These are phyloP conservation scores for Hirtodrosophila confusa DNA, from an alignment of 2,888 invertebrate genomes.

Conservation along the genomic window DNA sequence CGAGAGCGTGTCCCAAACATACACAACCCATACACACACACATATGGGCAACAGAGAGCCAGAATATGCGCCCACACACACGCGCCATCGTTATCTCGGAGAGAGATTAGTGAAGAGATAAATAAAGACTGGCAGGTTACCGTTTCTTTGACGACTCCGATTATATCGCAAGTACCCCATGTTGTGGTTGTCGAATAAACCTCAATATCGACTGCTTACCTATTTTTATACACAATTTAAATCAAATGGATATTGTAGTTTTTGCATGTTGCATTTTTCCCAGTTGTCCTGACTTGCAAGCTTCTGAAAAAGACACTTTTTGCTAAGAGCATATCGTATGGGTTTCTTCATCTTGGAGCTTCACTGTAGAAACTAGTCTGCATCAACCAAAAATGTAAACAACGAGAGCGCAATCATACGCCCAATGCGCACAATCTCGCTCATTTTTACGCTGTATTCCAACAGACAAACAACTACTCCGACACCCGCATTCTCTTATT, in stretches of 20 bases:
- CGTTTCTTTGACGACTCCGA: constrained; percentile 7
- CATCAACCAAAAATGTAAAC: constrained; percentile 42
- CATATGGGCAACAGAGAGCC: constrained; percentile 1
- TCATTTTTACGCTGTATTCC: constrained; percentile 3
- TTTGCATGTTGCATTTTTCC: too few species aligned
- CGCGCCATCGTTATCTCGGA: constrained; percentile 5
- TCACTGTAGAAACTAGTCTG: constrained; percentile 41
- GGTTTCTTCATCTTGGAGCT: neutral
- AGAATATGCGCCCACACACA: constrained; percentile 9
- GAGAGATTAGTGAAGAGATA: constrained; percentile 10
- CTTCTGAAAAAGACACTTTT: too few species aligned
- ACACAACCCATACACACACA: constrained; percentile 23
- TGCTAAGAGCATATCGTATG: too few species aligned
- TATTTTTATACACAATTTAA: too few species aligned
- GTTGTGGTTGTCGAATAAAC: neutral
- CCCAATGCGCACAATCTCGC: constrained; percentile 39
- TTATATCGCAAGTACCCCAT: neutral
- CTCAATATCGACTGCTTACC: too few species aligned
- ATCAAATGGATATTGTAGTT: too few species aligned
- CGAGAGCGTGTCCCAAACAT: constrained; percentile 42
- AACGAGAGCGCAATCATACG: constrained; percentile 31
- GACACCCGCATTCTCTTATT: constrained; percentile 4
- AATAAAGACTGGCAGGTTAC: constrained; percentile 13
- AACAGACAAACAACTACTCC: constrained; percentile 3
- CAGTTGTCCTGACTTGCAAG: too few species aligned